phyloP scores from a whole-genome alignment of 2,797 vertebrate species.

The Chelon labrosus region DNA sequence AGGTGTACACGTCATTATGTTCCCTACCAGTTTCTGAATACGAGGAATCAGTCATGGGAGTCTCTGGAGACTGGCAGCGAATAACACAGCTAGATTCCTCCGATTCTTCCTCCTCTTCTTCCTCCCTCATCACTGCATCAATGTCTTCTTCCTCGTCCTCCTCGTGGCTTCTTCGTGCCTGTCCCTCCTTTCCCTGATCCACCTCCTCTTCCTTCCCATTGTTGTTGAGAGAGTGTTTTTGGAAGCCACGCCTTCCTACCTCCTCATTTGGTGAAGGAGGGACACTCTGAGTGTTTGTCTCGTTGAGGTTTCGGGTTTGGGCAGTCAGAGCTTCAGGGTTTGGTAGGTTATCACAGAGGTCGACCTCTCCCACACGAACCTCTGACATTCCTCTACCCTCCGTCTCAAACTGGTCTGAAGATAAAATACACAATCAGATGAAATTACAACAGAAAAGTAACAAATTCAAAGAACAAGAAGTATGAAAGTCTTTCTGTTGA shows the following conservation, averaged over 20 bases:
- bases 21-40: conserved; percentile 79
- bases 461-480: not conserved
- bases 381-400: conserved; percentile 68
- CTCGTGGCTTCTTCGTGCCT: conserved; percentile 21
- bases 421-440: not conserved
- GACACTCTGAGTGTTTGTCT: conserved; percentile 44
- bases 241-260: conserved; percentile 18
- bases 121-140: conserved; percentile 78
- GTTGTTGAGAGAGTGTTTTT: conserved; percentile 43
- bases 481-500: not conserved
- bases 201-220: conserved; percentile 46
- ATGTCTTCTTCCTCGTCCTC: conserved; percentile 69
- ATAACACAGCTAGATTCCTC: conserved; percentile 67
- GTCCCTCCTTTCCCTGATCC: conserved; percentile 24
- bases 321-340: conserved; percentile 43
- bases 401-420: conserved; percentile 70
- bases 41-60: conserved; percentile 80
- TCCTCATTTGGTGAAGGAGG: conserved; percentile 49
- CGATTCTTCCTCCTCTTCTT: conserved; percentile 75
- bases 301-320: conserved; percentile 72
- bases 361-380: conserved; percentile 23
- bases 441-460: not conserved
- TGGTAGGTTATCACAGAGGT: conserved; percentile 67
- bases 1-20: not conserved
- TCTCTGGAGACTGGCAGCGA: conserved; percentile 77